A percentile compares a stretch with the other conserved stretches of the same genome.
These are phyloP conservation scores for Trachelus stipa DNA, from an alignment of 2,888 invertebrate species.

Conservation along the genomic window DNA sequence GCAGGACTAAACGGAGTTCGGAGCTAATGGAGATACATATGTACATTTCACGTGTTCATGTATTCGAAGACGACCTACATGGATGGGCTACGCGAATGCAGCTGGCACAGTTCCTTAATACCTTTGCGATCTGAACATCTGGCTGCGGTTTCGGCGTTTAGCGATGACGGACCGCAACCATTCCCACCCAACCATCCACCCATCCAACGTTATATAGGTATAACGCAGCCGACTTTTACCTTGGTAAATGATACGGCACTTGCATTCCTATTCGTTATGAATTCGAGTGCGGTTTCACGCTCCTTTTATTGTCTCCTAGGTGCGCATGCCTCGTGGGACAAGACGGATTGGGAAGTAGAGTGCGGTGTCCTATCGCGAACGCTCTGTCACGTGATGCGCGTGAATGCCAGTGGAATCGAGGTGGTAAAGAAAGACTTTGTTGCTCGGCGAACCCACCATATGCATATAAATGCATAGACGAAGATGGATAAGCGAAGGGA, in stretches of 20 bases:
- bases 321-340: not conserved
- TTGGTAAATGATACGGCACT: not conserved
- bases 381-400: not conserved
- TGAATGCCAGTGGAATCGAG: not conserved
- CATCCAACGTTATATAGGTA: not conserved
- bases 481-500: not conserved
- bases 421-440: not conserved
- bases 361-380: not conserved
- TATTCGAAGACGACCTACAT: conserved; percentile 5
- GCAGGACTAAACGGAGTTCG: not conserved
- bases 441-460: not conserved
- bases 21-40: not conserved
- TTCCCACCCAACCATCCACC: not conserved
- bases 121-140: conserved; percentile 50
- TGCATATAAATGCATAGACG: not conserved
- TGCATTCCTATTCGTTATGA: not conserved
- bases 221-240: not conserved
- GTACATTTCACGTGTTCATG: not conserved
- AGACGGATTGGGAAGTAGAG: not conserved
- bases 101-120: conserved; percentile 35
- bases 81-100: conserved; percentile 29
- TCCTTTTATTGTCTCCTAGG: not conserved
- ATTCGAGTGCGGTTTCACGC: not conserved
- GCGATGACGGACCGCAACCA: conserved; percentile 49
- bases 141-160: conserved; percentile 61